A percentile compares a stretch with the other conserved stretches of the same genome.
These are phyloP conservation scores for Oncorhynchus kisutch DNA, from an alignment of 2,113 vertebrate species.

Conservation along the genomic window DNA sequence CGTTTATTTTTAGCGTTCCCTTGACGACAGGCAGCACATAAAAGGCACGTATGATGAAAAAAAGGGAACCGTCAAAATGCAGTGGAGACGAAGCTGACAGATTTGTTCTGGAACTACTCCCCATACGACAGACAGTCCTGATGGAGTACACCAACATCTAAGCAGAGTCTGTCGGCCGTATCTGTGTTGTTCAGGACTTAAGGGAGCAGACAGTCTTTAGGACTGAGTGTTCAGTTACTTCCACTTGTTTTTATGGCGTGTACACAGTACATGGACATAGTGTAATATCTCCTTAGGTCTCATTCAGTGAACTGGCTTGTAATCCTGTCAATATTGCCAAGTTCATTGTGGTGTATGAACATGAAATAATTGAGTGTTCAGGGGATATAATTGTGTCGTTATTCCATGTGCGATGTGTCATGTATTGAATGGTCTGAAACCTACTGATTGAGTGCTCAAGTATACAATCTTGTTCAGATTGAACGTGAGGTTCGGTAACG, in stretches of 20 bases:
- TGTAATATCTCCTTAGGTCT: neutral
- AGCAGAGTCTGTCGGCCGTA: neutral
- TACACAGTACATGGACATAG: neutral
- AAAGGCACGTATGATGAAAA: constrained; percentile 10
- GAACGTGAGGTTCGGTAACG: neutral
- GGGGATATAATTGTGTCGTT: neutral
- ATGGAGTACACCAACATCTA: neutral
- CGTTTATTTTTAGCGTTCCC: constrained; percentile 25
- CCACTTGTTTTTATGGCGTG: neutral
- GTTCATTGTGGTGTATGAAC: neutral
- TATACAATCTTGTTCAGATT: neutral
- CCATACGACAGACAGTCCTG: neutral
- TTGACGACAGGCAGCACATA: constrained; percentile 11
- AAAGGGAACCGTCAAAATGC: constrained; percentile 15
- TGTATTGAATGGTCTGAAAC: neutral
- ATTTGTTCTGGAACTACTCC: constrained; percentile 7
- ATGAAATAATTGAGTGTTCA: neutral
- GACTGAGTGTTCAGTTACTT: neutral
- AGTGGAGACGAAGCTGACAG: constrained; percentile 5
- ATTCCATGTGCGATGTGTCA: neutral
- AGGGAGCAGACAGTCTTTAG: neutral
- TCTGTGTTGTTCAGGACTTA: neutral
- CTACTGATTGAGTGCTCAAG: neutral
- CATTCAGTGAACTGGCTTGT: neutral
- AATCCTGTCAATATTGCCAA: neutral